phyloP scores from a whole-genome alignment of 2,797 vertebrate species.

The Tauraco hartlaubi region DNA sequence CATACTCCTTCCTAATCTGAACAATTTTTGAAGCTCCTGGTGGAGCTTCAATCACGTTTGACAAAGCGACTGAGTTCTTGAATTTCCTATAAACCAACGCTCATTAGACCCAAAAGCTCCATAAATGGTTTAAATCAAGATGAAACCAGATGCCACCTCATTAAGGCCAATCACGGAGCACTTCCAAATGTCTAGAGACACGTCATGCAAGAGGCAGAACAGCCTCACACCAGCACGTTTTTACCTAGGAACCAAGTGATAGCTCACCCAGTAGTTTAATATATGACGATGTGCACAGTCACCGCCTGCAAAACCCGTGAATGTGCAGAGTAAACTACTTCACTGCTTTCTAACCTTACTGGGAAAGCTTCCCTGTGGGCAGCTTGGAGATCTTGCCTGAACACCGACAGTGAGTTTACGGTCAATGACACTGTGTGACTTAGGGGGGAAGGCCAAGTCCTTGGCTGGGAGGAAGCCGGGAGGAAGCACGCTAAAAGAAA shows the following conservation, averaged over 20 bases:
- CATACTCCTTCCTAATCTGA: not conserved
- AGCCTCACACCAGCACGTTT: not conserved
- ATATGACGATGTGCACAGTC: not conserved
- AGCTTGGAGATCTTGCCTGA: not conserved
- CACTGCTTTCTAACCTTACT: not conserved
- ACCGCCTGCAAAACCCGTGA: not conserved
- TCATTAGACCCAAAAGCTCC: not conserved
- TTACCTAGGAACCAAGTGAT: not conserved
- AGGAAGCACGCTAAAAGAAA: not conserved
- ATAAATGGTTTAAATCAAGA: not conserved
- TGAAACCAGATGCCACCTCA: not conserved
- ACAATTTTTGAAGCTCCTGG: not conserved
- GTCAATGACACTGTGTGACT: not conserved
- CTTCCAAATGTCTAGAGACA: not conserved
- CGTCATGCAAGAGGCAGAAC: not conserved
- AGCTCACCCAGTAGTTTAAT: not conserved
- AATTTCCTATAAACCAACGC: not conserved
- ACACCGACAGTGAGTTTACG: rapidly evolving
- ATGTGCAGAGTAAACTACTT: not conserved
- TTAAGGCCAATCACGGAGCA: not conserved
- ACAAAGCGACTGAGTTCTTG: not conserved
- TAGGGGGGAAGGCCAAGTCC: not conserved
- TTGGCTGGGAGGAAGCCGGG: not conserved
- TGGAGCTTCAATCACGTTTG: not conserved
- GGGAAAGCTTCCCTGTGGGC: constrained; percentile 16